These are phyloP conservation scores for Herpetotheres cachinnans DNA, from an alignment of 2,113 vertebrate species.

Conservation along the genomic window DNA sequence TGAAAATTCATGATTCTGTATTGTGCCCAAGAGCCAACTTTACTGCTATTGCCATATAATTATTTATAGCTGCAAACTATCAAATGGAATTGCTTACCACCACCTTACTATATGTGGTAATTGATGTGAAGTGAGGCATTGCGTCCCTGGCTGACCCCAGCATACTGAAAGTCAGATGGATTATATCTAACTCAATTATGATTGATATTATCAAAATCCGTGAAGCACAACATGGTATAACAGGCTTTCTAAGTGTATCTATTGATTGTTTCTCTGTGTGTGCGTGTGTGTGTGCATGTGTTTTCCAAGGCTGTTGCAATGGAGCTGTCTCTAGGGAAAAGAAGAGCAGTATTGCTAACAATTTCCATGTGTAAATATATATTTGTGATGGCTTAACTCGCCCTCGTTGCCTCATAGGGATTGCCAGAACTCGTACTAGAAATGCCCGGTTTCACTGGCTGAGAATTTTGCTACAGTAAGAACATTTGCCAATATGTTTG, in stretches of 20 bases:
- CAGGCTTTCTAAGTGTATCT: constrained; percentile 78
- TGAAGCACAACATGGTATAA: constrained; percentile 70
- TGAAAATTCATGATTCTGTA: constrained; percentile 74
- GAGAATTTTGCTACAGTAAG: not conserved
- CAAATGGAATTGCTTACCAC: constrained; percentile 78
- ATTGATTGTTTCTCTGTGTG: constrained; percentile 80
- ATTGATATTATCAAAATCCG: constrained; percentile 95
- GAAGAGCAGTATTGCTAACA: not conserved
- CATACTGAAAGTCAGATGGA: constrained; percentile 85
- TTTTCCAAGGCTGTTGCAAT: not conserved
- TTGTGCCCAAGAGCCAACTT: constrained; percentile 74
- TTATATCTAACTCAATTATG: constrained; percentile 94
- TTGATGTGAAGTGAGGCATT: constrained; percentile 89
- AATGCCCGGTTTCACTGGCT: not conserved
- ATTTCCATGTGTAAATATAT: constrained; percentile 28
- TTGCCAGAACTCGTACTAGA: not conserved
- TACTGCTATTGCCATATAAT: constrained; percentile 71
- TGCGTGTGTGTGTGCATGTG: not conserved
- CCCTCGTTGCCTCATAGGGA: not conserved
- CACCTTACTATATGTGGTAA: constrained; percentile 88
- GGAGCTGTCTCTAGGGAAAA: constrained; percentile 9
- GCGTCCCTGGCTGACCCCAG: constrained; percentile 79
- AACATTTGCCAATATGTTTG: not conserved
- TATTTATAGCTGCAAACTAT: constrained; percentile 88
- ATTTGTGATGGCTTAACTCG: constrained; percentile 4